phyloP scores from a whole-genome alignment of 1,140 invertebrate species.

The Anthonomus grandis region DNA sequence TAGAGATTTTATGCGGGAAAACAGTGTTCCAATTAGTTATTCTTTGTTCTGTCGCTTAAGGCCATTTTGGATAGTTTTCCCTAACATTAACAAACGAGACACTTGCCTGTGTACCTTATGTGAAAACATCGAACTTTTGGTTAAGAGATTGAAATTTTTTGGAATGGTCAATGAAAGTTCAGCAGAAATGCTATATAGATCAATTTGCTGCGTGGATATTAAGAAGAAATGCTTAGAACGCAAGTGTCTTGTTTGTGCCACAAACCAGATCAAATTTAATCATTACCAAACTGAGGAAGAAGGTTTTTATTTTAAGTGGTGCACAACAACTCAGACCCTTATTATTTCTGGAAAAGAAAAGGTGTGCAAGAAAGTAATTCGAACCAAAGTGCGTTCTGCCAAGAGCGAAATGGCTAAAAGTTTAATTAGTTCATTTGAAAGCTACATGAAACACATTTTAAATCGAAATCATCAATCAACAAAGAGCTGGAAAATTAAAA shows the following conservation, averaged over 20 bases:
- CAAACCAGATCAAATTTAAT: neutral
- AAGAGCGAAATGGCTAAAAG: neutral
- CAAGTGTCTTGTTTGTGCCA: neutral
- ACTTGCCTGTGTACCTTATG: too few species aligned
- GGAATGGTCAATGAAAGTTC: too few species aligned
- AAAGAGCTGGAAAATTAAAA: neutral
- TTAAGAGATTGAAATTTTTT: too few species aligned
- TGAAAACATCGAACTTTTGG: too few species aligned
- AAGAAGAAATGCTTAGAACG: too few species aligned
- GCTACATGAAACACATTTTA: too few species aligned
- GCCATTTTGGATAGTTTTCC: too few species aligned
- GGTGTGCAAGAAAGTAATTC: neutral
- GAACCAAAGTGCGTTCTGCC: neutral
- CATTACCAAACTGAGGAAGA: neutral
- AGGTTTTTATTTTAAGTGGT: neutral
- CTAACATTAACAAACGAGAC: neutral
- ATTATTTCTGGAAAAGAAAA: neutral
- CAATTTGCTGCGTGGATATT: too few species aligned
- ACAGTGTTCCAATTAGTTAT: neutral
- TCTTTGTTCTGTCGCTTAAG: too few species aligned
- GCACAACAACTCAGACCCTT: too few species aligned
- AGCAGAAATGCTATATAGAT: too few species aligned
- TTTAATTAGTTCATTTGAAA: neutral
- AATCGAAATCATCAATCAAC: too few species aligned
- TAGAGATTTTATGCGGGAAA: neutral